Conservation (phyloP, 2,113 vertebrate genomes). For the Chrysemys picta region DNA sequence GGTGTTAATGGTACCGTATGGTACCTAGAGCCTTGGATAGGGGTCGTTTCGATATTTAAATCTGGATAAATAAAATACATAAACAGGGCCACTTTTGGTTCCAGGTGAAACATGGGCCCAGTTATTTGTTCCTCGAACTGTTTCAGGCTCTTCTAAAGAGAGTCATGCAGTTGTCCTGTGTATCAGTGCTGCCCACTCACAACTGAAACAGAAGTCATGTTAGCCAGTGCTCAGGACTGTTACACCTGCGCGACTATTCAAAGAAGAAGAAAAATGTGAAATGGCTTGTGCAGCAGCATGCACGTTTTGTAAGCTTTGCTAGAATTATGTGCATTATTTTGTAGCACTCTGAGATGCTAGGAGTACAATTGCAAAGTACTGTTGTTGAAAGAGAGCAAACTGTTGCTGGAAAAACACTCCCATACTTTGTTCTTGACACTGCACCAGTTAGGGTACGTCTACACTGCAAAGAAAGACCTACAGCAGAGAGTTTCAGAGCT, state of each 20-base stretch:
- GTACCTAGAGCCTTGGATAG: neutral
- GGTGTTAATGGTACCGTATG: neutral
- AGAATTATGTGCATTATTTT: neutral
- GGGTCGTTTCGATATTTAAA: neutral
- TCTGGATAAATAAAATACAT: neutral
- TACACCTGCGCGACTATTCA: neutral
- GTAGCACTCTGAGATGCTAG: neutral
- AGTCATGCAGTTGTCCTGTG: neutral
- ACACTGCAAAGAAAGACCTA: neutral
- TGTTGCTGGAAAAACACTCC: neutral
- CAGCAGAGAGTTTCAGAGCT: neutral
- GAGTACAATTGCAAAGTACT: neutral
- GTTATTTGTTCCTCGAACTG: neutral
- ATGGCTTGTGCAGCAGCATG: neutral
- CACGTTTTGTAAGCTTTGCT: neutral
- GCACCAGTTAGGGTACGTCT: neutral
- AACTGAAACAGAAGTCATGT: neutral
- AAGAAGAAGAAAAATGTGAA: neutral
- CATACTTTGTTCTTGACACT: neutral
- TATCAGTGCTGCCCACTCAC: neutral
- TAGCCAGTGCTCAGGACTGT: neutral
- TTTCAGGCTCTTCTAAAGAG: neutral
- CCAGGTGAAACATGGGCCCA: rapidly evolving
- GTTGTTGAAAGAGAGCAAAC: too few species aligned
- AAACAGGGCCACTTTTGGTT: neutral